Evolutionary conservation across 2,888 invertebrate genomes (phyloP), one percentile per base, ranked within the genome.

Genomic region (Andrena bicolor): DNA sequence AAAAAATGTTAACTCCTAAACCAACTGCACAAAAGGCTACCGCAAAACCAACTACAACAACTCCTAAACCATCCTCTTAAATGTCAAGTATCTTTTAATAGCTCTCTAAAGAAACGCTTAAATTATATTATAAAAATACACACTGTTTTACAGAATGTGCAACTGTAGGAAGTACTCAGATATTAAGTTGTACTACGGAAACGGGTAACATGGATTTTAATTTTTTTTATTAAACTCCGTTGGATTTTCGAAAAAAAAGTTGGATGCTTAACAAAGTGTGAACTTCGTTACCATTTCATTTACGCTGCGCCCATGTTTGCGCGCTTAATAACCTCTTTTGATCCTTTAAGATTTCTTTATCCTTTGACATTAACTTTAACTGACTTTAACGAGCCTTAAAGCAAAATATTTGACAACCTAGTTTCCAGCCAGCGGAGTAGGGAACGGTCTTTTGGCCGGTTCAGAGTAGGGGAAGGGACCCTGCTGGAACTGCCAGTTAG

Each of bases 201-300:
- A 26, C 35, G n/a, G 91, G 90, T 48, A 92, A 76, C 32, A 86
- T 35, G n/a, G 87, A 83, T 65, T 83, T 87, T n/a, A 92, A 20
- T 70, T 89, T 89, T 28, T 88, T 66, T 30, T 30, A 82, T 87
- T 4, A 92, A n/a, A 13, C 75, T 76, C 76, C 87, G 85, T 79
- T 90, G 88, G 0, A 91, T 32, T 84, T 84, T 93, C 93, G 93
- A 93, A 10, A 86, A 60, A 8, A 91, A 13, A 0, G 94, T 94
- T 4, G 94, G 94, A 74, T 93, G 91, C 60, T 94, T 91, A 71
- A 84, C 82, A 78, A 94, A 95, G 80, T 95, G 95, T 93, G 94
- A 95, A 10, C n/a, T n/a, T n/a, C n/a, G n/a, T 94, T 84, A 30
- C 95, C 95, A 81, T 95, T 92, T 92, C 94, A 91, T 83, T 94